Base-by-base conservation (phyloP, 2,888 invertebrate genomes). In the Cylindroiulus punctatus region DNA sequence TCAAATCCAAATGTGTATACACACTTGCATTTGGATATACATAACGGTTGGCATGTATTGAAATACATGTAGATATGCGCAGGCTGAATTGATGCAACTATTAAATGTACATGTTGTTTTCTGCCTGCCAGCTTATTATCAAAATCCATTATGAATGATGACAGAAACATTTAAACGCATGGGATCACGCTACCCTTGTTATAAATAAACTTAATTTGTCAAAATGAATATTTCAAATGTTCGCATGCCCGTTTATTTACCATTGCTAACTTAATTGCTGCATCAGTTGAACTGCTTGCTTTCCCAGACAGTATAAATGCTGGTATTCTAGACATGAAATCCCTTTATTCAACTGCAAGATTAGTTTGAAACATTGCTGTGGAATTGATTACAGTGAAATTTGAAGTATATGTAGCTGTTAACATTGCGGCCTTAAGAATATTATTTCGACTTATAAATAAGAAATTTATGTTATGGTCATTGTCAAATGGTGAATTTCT, bases 141-240 rank as follows among this genome's bases (percentile, higher is more conserved):
- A n/a, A 52, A 52, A 52, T 52, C 52, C n/a, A 52, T 52, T 52
- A 52, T 52, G 52, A 52, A 52, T 3, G 52, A 52, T n/a, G 52
- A 52, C 52, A 52, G 52, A 52, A 10, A 52, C 14, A n/a, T n/a
- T 52, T 52, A 52, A 52, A 52, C 12, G 52, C 52, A 52, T 19
- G n/a, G n/a, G 2, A 52, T 52, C n/a, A n/a, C 14, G 12, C 52
- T 0, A 52, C n/a, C n/a, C 52, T 52, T 52, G 44, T 44, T 52
- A 4, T 52, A 52, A 52, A 52, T 52, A n/a, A 52, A 52, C 52
- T 52, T 52, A 52, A 52, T 52, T n/a, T 52, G 52, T 52, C 52
- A 52, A 10, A 52, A 52, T n/a, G 52, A n/a, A n/a, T n/a, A n/a
- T 52, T 52, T 52, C 19, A 4, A 52, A 52, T n/a, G 1, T 52